phyloP scores from a whole-genome alignment of 2,888 invertebrate species.

The Tineola bisselliella region DNA sequence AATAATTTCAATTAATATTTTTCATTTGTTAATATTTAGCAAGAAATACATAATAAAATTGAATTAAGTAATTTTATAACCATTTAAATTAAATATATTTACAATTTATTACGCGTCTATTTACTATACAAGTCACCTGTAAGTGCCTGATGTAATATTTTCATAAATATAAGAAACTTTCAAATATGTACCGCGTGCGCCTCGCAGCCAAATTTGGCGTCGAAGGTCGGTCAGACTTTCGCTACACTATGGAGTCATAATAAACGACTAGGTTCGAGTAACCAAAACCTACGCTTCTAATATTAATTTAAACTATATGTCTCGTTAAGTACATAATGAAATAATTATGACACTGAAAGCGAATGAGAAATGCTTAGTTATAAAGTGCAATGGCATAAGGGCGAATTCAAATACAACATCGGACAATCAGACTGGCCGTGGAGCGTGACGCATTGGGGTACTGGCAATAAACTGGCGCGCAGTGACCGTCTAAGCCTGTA shows the following conservation, averaged over 20 bases:
- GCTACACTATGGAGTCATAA: slow-evolving; percentile 29
- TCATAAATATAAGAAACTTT: neutral
- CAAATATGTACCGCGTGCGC: slow-evolving; percentile 24
- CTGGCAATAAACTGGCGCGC: slow-evolving; percentile 19
- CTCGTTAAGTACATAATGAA: neutral
- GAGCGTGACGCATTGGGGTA: slow-evolving; percentile 22
- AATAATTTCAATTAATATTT: neutral
- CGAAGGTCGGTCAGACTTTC: slow-evolving; percentile 65
- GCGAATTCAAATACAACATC: neutral
- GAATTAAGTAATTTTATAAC: too few relatives aligned
- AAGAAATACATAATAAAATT: too few relatives aligned
- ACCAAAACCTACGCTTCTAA: neutral
- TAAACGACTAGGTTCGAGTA: neutral
- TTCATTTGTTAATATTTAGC: too few relatives aligned
- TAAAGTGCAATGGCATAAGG: neutral
- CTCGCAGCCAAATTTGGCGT: slow-evolving; percentile 48
- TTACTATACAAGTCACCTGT: too few relatives aligned
- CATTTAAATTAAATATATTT: too few relatives aligned
- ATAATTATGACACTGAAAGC: neutral
- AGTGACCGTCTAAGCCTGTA: slow-evolving; percentile 15
- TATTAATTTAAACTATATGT: neutral
- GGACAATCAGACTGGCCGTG: neutral
- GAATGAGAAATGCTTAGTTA: too few relatives aligned
- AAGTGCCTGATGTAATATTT: neutral
- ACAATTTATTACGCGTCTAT: too few relatives aligned